Conservation (phyloP, 1,140 invertebrate genomes). For the Sminthurides bifidus region DNA sequence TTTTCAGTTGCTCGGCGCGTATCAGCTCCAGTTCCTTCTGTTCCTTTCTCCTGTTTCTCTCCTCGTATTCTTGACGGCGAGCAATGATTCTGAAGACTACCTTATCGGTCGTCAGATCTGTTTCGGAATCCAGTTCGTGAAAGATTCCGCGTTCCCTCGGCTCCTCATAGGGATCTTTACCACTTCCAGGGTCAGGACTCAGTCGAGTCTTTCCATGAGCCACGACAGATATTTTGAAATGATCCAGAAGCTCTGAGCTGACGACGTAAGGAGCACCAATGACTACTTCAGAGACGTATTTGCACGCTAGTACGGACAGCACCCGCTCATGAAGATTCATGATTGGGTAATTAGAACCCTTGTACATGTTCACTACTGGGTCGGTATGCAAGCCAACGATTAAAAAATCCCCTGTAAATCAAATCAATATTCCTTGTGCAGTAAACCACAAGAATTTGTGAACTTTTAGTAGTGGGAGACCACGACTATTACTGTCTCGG, state of each 20-base stretch:
- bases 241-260: conserved; percentile 82
- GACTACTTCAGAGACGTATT: conserved; percentile 97
- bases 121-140: conserved; percentile 61
- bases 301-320: conserved; percentile 88
- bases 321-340: conserved; percentile 99
- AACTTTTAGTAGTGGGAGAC: too few relatives aligned
- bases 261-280: conserved; percentile 95
- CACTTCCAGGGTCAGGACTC: background rate
- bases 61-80: conserved; percentile 76
- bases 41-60: conserved; percentile 77
- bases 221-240: conserved; percentile 87
- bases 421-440: background rate
- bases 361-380: conserved; percentile 10
- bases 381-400: conserved; percentile 94
- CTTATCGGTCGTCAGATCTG: conserved; percentile 87
- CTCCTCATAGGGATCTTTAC: conserved; percentile 70
- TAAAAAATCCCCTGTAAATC: conserved; percentile 69
- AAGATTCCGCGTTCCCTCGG: conserved; percentile 69
- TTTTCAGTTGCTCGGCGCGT: too few relatives aligned
- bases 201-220: conserved; percentile 64
- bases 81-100: conserved; percentile 92
- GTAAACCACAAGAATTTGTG: too few relatives aligned
- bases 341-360: conserved; percentile 82
- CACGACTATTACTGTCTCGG: too few relatives aligned
- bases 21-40: too few relatives aligned